Conservation (phyloP, 2,888 invertebrate species). For the Lycia hirtaria region DNA sequence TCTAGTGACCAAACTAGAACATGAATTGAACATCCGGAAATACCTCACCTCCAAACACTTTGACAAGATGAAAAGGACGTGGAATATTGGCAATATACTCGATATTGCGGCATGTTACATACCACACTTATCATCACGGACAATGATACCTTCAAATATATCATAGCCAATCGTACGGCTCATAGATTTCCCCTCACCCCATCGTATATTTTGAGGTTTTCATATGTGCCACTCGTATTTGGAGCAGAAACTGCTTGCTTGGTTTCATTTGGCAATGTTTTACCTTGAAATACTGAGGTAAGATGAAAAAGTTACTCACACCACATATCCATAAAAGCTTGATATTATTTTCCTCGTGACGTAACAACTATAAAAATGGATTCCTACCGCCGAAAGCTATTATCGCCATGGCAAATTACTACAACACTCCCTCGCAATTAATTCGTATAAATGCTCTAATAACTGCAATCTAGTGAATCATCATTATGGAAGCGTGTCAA, state of each 20-base stretch:
- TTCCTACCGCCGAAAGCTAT: conserved; percentile 33
- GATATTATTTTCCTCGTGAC: conserved; percentile 26
- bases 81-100: conserved; percentile 49
- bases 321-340: conserved; percentile 16
- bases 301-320: conserved; percentile 14
- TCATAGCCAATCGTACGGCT: conserved; percentile 36
- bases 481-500: conserved; percentile 72
- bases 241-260: conserved; percentile 15
- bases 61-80: conserved; percentile 37
- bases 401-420: conserved; percentile 36
- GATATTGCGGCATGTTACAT: conserved; percentile 43
- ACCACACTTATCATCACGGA: conserved; percentile 42
- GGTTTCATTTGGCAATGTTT: conserved; percentile 15
- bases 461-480: conserved; percentile 65
- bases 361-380: conserved; percentile 40
- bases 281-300: conserved; percentile 20
- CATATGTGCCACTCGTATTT: conserved; percentile 29
- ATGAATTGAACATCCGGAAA: conserved; percentile 32
- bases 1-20: background rate
- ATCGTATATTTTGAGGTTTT: conserved; percentile 28
- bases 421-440: conserved; percentile 46
- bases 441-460: conserved; percentile 58
- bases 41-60: conserved; percentile 50
- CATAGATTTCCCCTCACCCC: conserved; percentile 34
- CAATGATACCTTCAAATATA: conserved; percentile 39